A percentile compares a stretch with the other conserved stretches of the same genome.
phyloP scores from a whole-genome alignment of 2,888 invertebrate species.

The Drosophila stalkeri region DNA sequence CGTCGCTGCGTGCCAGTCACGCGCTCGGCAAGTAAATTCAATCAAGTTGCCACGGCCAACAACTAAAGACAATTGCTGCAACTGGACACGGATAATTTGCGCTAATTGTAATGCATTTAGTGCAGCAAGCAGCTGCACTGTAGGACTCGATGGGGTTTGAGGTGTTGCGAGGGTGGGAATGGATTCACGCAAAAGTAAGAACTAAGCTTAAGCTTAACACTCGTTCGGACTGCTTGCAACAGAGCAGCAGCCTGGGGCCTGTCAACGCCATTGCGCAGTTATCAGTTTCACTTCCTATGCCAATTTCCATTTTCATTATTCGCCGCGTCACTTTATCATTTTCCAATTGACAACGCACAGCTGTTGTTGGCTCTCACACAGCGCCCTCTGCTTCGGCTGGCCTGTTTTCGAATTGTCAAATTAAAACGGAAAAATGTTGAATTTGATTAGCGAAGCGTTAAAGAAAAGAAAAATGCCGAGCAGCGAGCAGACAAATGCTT shows the following conservation, averaged over 20 bases:
- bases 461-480: constrained; percentile 63
- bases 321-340: constrained; percentile 70
- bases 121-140: constrained; percentile 32
- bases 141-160: constrained; percentile 38
- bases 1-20: constrained; percentile 62
- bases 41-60: constrained; percentile 63
- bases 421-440: constrained; percentile 80
- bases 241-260: constrained; percentile 16
- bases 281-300: constrained; percentile 61
- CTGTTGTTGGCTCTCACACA: constrained; percentile 55
- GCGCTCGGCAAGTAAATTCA: constrained; percentile 68
- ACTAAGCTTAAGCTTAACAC: constrained; percentile 36
- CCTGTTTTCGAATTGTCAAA: constrained; percentile 75
- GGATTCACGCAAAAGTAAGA: constrained; percentile 40
- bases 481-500: constrained; percentile 33
- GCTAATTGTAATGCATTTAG: constrained; percentile 77
- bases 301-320: constrained; percentile 69
- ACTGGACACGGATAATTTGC: constrained; percentile 71
- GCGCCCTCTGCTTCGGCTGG: constrained; percentile 12
- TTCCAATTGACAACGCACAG: constrained; percentile 79
- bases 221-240: constrained; percentile 3
- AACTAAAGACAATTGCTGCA: constrained; percentile 62
- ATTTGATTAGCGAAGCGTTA: constrained; percentile 81
- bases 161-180: not conserved
- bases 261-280: constrained; percentile 51